Evolutionary conservation across 2,797 vertebrate genomes (phyloP), one percentile per base, ranked within the genome.

Genomic region (Orientallactaga sibirica): DNA sequence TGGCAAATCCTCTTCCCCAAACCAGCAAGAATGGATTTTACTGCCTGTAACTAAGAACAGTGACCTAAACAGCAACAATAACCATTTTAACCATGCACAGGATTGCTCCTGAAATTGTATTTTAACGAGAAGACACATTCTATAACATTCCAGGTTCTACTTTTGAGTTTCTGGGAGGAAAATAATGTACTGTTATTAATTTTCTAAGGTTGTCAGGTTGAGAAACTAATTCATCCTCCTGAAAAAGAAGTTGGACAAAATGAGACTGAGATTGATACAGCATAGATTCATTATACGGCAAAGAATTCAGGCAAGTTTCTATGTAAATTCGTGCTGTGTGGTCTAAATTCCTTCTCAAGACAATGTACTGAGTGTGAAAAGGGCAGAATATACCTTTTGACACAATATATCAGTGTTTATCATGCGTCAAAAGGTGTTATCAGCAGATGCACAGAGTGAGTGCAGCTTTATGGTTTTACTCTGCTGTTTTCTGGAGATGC

Each of bases 61-160:
- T 74, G 27, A 76, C 24, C 3, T 33, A 66, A 20, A 74, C 4
- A 73, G 12, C 68, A 10, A 68, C 9, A 43, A 19, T 62, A 37
- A 76, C 68, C 33, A 64, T 64, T 48, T 33, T 66, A 78, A 75
- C 0, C 64, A 61, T 20, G 61, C 3, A 20, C 12, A 71, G 22
- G 37, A 66, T 83, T 81, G 83, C 67, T 80, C 27, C 81, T 66
- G 66, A 75, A 94, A 76, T 87, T 73, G 64, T 33, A 70, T 33
- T n/a, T 86, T 15, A 5, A 5, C 19, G 5, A 84, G 24, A 66
- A 74, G 41, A 10, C 29, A 67, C 25, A 19, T 61, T 16, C 8
- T 43, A 55, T 19, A 14, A 76, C 41, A 33, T 61, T 29, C 7
- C 55, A 61, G 48, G 41, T 83, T 76, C 52, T 71, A 52, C 33